Conservation (phyloP, 1,140 invertebrate genomes). For the Pseudomyrmex flavicornis region DNA sequence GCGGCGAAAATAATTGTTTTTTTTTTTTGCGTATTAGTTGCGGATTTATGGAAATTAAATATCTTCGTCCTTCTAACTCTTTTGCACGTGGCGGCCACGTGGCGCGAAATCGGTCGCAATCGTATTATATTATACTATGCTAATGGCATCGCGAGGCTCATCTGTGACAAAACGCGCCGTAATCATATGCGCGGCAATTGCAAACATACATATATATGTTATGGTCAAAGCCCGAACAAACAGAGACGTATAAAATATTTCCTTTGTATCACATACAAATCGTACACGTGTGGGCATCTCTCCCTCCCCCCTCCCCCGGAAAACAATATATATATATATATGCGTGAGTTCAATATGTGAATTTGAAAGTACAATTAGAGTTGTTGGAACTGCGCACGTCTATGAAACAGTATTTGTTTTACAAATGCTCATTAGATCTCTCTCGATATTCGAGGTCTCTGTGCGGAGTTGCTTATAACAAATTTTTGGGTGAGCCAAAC, state of each 20-base stretch:
- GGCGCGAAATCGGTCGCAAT: slow-evolving; percentile 4
- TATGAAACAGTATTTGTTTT: slow-evolving; percentile 8
- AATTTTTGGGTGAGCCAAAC: no score
- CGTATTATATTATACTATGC: slow-evolving; percentile 8
- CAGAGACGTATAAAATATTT: no score
- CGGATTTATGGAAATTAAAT: neutral
- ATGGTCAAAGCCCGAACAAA: neutral
- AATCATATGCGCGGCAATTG: slow-evolving; percentile 1
- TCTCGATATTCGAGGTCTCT: no score
- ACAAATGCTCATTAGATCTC: neutral
- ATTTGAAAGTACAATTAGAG: slow-evolving; percentile 56
- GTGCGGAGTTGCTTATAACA: no score
- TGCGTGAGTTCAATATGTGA: slow-evolving; percentile 9
- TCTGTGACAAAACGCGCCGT: slow-evolving; percentile 7
- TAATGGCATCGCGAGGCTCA: slow-evolving; percentile 33
- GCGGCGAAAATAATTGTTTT: slow-evolving; percentile 5
- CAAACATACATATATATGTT: no score
- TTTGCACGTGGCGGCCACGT: neutral
- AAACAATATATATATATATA: neutral
- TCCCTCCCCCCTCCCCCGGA: no score
- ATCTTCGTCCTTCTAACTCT: neutral
- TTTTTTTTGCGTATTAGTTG: neutral
- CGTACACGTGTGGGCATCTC: no score
- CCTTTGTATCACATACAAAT: no score
- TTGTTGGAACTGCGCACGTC: neutral